Base-by-base conservation (phyloP, 1,140 invertebrate species). In the Polyergus mexicanus region DNA sequence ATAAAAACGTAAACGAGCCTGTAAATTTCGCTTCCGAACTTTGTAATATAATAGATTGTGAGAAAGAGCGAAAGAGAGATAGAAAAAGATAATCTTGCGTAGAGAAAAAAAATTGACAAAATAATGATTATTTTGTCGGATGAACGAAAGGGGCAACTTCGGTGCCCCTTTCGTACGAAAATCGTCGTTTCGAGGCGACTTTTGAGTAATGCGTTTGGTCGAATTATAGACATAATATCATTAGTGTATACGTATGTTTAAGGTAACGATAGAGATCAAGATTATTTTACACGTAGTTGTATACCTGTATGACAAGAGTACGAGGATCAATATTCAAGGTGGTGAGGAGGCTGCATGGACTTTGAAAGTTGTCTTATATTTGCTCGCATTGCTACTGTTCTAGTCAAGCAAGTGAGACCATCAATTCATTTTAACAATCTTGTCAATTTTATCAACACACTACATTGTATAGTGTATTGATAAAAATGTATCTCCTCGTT, bases 181-280 rank as follows among this genome's bases (percentile, higher is more conserved):
- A 85, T 62, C 25, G n/a, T 54, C 32, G 62, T 51, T 58, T 56
- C 51, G 22, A 38, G n/a, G 68, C 28, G 68, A 69, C 13, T 56
- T 22, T 25, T 51, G 41, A 83, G 11, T 86, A 35, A 80, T 32
- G 38, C 28, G 84, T 87, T 90, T 83, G 86, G 22, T 91, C 84
- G 91, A 89, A 88, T 89, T 90, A 71, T 91, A 91, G 74, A 28
- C 69, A 66, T 92, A 91, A 91, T 71, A 86, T 86, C 69, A 85
- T 76, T 88, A 90, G 89, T 72, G 13, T 63, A 51, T 51, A 65
- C 78, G 35, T 85, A 85, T 77, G 22, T 56, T 83, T 90, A 88
- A 86, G 69, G 3, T 89, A 89, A 85, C n/a, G 76, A 87, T 90
- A 84, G 47, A 72, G 71, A 84, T 86, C 72, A 72, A 85, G 68